Conservation (phyloP, 2,888 invertebrate species). For the Sycophila texana region DNA sequence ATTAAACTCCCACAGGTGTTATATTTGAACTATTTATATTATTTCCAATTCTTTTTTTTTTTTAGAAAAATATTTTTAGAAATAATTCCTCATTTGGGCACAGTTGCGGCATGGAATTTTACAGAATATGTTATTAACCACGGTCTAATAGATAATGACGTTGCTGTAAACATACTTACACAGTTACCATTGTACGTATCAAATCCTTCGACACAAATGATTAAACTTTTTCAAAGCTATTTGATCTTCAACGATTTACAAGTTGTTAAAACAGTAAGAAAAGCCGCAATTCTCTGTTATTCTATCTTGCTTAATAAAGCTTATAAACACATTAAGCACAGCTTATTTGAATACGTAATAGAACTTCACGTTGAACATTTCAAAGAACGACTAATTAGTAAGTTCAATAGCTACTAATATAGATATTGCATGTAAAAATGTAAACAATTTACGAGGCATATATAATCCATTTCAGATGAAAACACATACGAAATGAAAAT, state of each 20-base stretch:
- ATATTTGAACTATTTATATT: background rate
- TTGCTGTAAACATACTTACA: conserved; percentile 70
- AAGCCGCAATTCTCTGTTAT: conserved; percentile 75
- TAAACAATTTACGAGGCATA: background rate
- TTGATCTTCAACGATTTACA: conserved; percentile 61
- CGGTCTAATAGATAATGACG: conserved; percentile 56
- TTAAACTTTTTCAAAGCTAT: conserved; percentile 71
- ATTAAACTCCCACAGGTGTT: too few species aligned
- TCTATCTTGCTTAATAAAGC: conserved; percentile 74
- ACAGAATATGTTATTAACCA: conserved; percentile 71
- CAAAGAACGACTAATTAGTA: conserved; percentile 53
- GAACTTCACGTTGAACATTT: conserved; percentile 67
- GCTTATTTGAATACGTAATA: conserved; percentile 59
- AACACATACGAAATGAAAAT: conserved; percentile 70
- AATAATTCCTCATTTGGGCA: conserved; percentile 76
- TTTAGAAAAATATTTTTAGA: conserved; percentile 73
- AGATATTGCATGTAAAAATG: background rate
- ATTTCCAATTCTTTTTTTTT: background rate
- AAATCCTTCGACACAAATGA: conserved; percentile 72
- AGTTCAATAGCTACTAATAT: background rate
- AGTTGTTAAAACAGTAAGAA: conserved; percentile 65
- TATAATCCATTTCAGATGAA: conserved; percentile 59
- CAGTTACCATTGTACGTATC: conserved; percentile 75
- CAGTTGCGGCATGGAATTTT: conserved; percentile 72
- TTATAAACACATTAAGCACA: conserved; percentile 53